These are phyloP conservation scores for Ichneumoninae sp. DNA, from an alignment of 2,888 invertebrate species.

Conservation along the genomic window DNA sequence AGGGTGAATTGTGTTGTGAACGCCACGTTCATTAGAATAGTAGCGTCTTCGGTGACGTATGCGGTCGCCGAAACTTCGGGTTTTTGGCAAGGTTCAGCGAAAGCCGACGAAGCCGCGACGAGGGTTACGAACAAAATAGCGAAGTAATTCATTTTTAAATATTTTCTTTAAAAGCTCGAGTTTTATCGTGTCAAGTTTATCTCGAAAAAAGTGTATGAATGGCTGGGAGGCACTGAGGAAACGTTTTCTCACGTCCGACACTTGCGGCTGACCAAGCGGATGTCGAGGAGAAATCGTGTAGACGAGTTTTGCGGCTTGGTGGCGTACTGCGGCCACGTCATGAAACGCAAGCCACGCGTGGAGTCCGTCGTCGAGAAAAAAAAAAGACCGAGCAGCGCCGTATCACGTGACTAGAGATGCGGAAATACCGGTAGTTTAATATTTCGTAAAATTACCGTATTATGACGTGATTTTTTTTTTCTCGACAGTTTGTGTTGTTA, in stretches of 20 bases:
- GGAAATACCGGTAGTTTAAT: not conserved
- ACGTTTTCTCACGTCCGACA: not conserved
- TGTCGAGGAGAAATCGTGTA: slow-evolving; percentile 9
- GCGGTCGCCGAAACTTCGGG: slow-evolving; percentile 91
- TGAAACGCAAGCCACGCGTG: slow-evolving; percentile 45
- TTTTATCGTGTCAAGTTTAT: slow-evolving; percentile 19
- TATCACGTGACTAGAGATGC: not conserved
- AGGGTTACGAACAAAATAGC: slow-evolving; percentile 56
- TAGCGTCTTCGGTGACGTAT: slow-evolving; percentile 97
- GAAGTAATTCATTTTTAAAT: slow-evolving; percentile 52
- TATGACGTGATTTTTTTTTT: no score
- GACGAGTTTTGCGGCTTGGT: slow-evolving; percentile 38
- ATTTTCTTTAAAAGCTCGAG: not conserved
- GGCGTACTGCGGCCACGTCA: slow-evolving; percentile 54
- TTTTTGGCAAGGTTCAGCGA: slow-evolving; percentile 85
- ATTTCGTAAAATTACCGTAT: no score
- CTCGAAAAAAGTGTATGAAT: not conserved
- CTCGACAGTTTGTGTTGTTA: no score
- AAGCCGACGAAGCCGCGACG: slow-evolving; percentile 52
- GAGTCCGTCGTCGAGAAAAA: slow-evolving; percentile 17
- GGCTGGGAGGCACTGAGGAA: not conserved
- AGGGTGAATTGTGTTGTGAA: slow-evolving; percentile 96
- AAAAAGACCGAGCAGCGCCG: not conserved
- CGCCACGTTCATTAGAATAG: slow-evolving; percentile 95
- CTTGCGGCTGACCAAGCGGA: slow-evolving; percentile 9